Percentiles rank a stretch among this genome's conserved stretches.
Conservation (phyloP, 1,140 invertebrate genomes). For the Saccostrea echinata region DNA sequence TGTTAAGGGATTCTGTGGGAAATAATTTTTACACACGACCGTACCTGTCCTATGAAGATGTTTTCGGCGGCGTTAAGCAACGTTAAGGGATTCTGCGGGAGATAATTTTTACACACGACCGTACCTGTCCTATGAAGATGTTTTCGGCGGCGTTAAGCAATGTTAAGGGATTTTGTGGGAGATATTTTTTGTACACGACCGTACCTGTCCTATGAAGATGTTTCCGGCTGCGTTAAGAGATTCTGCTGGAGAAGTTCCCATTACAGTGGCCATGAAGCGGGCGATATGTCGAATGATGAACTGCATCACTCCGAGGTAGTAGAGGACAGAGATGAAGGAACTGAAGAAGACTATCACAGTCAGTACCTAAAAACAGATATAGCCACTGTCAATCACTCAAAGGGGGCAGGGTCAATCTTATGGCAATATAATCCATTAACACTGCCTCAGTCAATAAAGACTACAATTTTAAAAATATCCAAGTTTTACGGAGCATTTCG, state of each 20-base stretch:
- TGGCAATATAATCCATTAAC: too few species aligned
- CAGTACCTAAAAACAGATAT: conserved; percentile 21
- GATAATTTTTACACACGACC: too few species aligned
- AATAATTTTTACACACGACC: too few species aligned
- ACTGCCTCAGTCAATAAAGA: not conserved
- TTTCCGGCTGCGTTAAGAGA: conserved; percentile 74
- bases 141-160: too few species aligned
- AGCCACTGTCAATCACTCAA: not conserved
- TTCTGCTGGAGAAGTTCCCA: conserved; percentile 71
- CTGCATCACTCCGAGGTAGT: conserved; percentile 75
- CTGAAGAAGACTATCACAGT: conserved; percentile 71
- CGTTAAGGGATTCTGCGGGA: too few species aligned
- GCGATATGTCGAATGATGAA: conserved; percentile 68
- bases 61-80: too few species aligned
- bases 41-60: conserved; percentile 63
- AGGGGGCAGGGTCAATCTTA: not conserved
- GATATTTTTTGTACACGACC: not conserved
- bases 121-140: too few species aligned
- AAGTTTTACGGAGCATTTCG: not conserved
- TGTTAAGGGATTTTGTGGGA: too few species aligned
- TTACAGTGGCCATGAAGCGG: conserved; percentile 65
- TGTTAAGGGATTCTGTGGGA: too few species aligned
- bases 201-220: conserved; percentile 75
- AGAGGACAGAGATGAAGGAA: conserved; percentile 69
- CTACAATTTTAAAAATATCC: not conserved